A percentile compares a stretch with the other conserved stretches of the same genome.
Conservation (phyloP, 2,888 invertebrate genomes). For the Drosophila mimetica region DNA sequence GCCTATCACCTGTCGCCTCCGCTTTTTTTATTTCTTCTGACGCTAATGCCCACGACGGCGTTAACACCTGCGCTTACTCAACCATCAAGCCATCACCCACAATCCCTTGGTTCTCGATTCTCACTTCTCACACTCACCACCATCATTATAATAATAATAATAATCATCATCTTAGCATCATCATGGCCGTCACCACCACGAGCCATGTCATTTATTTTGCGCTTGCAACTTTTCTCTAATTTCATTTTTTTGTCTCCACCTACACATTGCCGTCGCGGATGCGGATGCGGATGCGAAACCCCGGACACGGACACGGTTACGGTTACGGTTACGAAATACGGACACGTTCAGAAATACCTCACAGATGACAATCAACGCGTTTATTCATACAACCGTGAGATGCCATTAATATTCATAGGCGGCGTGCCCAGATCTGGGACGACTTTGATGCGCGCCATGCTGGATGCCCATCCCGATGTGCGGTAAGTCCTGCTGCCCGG, state of each 20-base stretch:
- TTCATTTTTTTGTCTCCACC: conserved; percentile 46
- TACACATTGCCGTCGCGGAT: conserved; percentile 6
- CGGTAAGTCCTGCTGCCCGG: conserved; percentile 86
- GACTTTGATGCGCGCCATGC: conserved; percentile 98
- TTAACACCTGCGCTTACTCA: conserved; percentile 41
- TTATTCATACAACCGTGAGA: conserved; percentile 92
- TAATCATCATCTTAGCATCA: conserved; percentile 28
- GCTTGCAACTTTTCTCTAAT: conserved; percentile 65
- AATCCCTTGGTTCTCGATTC: too few species aligned
- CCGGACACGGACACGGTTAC: conserved; percentile 27
- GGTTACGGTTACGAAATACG: conserved; percentile 15
- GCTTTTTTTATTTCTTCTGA: conserved; percentile 20
- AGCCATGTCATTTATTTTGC: conserved; percentile 65
- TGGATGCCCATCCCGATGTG: conserved; percentile 98
- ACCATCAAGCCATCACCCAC: conserved; percentile 5
- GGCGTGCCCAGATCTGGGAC: conserved; percentile 99
- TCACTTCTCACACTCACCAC: background rate
- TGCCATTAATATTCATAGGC: conserved; percentile 98
- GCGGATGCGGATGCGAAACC: conserved; percentile 25
- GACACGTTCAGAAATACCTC: conserved; percentile 86
- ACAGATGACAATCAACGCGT: conserved; percentile 87
- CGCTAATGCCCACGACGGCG: conserved; percentile 41
- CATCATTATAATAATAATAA: conserved; percentile 30
- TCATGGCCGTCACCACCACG: conserved; percentile 18
- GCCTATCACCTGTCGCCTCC: conserved; percentile 37